phyloP scores from a whole-genome alignment of 2,797 vertebrate species.

The Eutrigla gurnardus region DNA sequence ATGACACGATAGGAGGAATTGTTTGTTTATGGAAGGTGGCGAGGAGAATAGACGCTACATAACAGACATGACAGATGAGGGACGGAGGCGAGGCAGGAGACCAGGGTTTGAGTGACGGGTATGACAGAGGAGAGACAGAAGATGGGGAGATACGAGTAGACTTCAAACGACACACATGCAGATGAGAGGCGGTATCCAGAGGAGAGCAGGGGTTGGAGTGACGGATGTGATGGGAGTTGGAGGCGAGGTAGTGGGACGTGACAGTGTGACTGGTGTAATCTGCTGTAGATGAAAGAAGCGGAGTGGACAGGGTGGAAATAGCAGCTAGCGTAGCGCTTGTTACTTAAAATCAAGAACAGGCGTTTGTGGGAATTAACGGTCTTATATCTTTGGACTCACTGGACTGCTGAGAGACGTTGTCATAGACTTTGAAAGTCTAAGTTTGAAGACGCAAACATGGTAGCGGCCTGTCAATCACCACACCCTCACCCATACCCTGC shows the following conservation, averaged over 20 bases:
- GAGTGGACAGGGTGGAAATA: constrained; percentile 29
- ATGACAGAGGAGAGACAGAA: constrained; percentile 38
- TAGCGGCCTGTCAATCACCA: not conserved
- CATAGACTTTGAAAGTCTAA: not conserved
- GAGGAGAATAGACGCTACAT: constrained; percentile 28
- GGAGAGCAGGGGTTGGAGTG: constrained; percentile 40
- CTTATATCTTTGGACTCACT: not conserved
- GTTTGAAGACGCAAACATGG: not conserved
- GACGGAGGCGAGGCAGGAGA: constrained; percentile 37
- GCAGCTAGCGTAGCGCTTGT: constrained; percentile 12
- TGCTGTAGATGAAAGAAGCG: constrained; percentile 40
- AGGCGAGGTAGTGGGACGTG: constrained; percentile 25
- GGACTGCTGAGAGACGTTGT: not conserved
- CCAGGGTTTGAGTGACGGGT: constrained; percentile 43
- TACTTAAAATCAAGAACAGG: not conserved
- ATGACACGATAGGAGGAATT: constrained; percentile 33
- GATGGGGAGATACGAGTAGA: constrained; percentile 26
- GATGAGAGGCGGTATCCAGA: constrained; percentile 44
- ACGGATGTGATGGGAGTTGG: constrained; percentile 39
- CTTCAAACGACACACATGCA: constrained; percentile 62
- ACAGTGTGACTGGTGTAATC: constrained; percentile 48
- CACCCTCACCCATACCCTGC: not conserved
- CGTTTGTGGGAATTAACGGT: not conserved
- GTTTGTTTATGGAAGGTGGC: constrained; percentile 49
- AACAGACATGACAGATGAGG: constrained; percentile 49